Evolutionary conservation across 2,888 invertebrate genomes (phyloP).

Genomic region (Petrophora chlorosata): DNA sequence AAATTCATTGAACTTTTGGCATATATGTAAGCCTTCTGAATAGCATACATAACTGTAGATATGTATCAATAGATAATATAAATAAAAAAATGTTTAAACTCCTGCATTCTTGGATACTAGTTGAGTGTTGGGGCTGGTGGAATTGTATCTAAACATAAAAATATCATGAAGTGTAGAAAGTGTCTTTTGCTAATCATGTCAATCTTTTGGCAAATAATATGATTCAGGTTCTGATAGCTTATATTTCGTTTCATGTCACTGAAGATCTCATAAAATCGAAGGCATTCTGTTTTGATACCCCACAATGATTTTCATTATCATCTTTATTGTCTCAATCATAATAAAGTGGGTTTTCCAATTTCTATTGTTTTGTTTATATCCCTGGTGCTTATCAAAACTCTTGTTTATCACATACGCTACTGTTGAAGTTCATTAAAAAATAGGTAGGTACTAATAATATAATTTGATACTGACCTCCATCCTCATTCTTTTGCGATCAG

Average conservation of each 20-base stretch:
- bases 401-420: background rate
- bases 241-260: slow-evolving; percentile 3
- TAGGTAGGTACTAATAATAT: slow-evolving; percentile 1
- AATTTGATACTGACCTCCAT: slow-evolving; percentile 79
- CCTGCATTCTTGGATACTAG: slow-evolving; percentile 11
- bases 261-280: slow-evolving; percentile 4
- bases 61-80: slow-evolving; percentile 3
- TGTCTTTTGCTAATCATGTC: slow-evolving; percentile 11
- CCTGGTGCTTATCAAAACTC: slow-evolving; percentile 1
- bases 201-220: slow-evolving; percentile 6
- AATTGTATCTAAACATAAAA: slow-evolving; percentile 4
- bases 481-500: slow-evolving; percentile 86
- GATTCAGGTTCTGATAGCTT: background rate
- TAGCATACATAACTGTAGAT: slow-evolving; percentile 6
- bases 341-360: slow-evolving; percentile 13
- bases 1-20: slow-evolving; percentile 4
- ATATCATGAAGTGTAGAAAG: slow-evolving; percentile 6
- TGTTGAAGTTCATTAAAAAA: background rate
- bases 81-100: slow-evolving; percentile 5
- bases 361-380: background rate
- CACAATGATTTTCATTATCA: slow-evolving; percentile 6
- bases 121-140: slow-evolving; percentile 2
- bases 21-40: slow-evolving; percentile 2
- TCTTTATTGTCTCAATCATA: slow-evolving; percentile 9
- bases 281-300: slow-evolving; percentile 3